Percentiles rank a stretch among this genome's conserved stretches.
Evolutionary conservation across 2,797 vertebrate species (phyloP).

Genomic region (Notamacropus eugenii): DNA sequence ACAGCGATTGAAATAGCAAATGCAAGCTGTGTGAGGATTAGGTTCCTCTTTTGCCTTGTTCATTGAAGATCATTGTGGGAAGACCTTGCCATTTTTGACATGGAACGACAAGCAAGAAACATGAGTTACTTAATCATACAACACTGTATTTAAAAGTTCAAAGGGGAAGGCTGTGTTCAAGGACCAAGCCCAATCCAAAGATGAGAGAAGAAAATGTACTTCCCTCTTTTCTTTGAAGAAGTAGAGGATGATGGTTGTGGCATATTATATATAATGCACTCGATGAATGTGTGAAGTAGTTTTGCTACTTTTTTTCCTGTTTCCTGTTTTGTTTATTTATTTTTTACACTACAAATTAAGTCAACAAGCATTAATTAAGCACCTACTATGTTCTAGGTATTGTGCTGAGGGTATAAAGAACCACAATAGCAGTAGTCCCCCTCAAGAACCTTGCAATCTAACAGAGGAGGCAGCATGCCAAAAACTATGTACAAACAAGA

Average conservation of each 20-base stretch:
- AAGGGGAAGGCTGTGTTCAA: neutral
- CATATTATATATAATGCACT: neutral
- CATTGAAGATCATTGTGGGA: conserved; percentile 19
- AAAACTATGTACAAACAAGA: neutral
- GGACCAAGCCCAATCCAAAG: neutral
- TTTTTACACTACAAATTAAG: too few species aligned
- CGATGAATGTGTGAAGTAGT: too few species aligned
- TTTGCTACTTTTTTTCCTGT: too few species aligned
- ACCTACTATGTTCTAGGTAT: too few species aligned
- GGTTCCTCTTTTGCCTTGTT: conserved; percentile 8
- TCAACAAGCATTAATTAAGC: too few species aligned
- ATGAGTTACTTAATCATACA: neutral
- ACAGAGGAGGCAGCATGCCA: neutral
- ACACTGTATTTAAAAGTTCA: neutral
- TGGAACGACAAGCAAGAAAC: neutral
- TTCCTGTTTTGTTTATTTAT: too few species aligned
- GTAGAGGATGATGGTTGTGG: too few species aligned
- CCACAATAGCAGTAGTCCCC: neutral
- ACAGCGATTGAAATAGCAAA: neutral
- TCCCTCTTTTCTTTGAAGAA: neutral
- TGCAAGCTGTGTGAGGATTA: neutral
- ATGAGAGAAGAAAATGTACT: neutral
- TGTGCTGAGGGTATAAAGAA: too few species aligned
- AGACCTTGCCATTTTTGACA: neutral
- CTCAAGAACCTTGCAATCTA: neutral